Evolutionary conservation across 2,888 invertebrate species (phyloP).

Genomic region (Cancer borealis): DNA sequence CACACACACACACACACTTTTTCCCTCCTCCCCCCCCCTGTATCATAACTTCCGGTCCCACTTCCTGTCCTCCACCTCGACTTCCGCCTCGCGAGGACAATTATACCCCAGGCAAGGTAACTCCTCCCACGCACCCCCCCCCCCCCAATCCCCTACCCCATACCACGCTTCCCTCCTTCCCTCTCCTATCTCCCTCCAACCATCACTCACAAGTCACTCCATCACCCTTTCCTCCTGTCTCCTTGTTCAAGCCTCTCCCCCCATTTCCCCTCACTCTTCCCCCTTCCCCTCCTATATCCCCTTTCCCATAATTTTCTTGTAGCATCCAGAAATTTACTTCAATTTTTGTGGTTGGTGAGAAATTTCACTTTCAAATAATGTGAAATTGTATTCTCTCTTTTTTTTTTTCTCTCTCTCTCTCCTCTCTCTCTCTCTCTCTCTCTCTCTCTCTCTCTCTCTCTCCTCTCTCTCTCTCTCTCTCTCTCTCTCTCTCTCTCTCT

Average conservation of each 20-base stretch:
- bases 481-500: not conserved
- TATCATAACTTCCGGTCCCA: not conserved
- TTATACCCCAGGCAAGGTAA: not conserved
- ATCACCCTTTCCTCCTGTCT: no score
- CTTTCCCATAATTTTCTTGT: no score
- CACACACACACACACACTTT: constrained; percentile 7
- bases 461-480: not conserved
- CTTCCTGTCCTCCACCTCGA: not conserved
- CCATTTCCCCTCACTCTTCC: not conserved
- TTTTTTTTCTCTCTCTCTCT: not conserved
- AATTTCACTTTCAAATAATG: not conserved
- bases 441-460: not conserved
- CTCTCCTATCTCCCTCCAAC: not conserved
- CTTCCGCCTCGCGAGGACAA: not conserved
- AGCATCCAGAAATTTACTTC: no score
- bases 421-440: not conserved
- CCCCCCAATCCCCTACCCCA: not conserved
- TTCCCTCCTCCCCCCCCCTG: not conserved
- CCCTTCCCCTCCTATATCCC: not conserved
- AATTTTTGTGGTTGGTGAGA: not conserved
- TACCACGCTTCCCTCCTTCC: not conserved
- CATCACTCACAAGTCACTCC: not conserved
- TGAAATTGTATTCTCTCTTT: not conserved
- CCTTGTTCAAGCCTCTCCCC: no score
- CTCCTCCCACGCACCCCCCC: not conserved